Evolutionary conservation across 2,797 vertebrate genomes (phyloP), one percentile per base, ranked within the genome.

Genomic region (Sphaeramia orbicularis): DNA sequence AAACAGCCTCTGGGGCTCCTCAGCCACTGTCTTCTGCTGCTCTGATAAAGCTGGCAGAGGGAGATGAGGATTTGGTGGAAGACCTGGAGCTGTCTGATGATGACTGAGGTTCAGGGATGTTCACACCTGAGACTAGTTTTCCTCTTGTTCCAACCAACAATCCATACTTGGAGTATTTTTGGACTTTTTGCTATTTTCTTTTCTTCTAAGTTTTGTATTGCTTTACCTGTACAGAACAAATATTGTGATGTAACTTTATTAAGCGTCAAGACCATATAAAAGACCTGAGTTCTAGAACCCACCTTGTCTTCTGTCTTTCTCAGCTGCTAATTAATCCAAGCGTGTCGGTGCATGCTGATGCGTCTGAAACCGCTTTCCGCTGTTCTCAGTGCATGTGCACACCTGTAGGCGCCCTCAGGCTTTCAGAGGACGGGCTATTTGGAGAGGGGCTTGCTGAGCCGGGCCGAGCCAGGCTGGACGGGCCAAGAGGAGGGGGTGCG

Each of bases 61-160:
- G 98, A 38, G 95, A 91, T 0, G 95, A 96, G 48, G 98, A 99
- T 27, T 1, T 96, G 9, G 93, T 99, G 65, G 95, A 97, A 86
- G 98, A 99, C 76, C 92, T 99, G 58, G 86, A 94, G 73, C 88
- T 99, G 53, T 99, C 97, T 0, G 96, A 98, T 1, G 95, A 96
- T 0, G 94, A 96, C 71, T 92, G 85, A 91, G 42, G 7, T 9
- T 42, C 70, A 36, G 10, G 14, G 38, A 63, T 7, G 10, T 24
- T 42, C 57, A 42, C 42, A 56, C 49, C 51, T n/a, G 50, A 53
- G 24, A 48, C 4, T 10, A 40, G 49, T 40, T 6, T 4, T 53
- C 1, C 6, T 53, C 21, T 52, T 27, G 14, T 37, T 36, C 4
- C 14, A 6, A 16, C 35, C 27, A 8, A 8, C 16, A 30, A 2